These are phyloP conservation scores for Podarcis lilfordi DNA, from an alignment of 2,797 vertebrate genomes.

Conservation along the genomic window DNA sequence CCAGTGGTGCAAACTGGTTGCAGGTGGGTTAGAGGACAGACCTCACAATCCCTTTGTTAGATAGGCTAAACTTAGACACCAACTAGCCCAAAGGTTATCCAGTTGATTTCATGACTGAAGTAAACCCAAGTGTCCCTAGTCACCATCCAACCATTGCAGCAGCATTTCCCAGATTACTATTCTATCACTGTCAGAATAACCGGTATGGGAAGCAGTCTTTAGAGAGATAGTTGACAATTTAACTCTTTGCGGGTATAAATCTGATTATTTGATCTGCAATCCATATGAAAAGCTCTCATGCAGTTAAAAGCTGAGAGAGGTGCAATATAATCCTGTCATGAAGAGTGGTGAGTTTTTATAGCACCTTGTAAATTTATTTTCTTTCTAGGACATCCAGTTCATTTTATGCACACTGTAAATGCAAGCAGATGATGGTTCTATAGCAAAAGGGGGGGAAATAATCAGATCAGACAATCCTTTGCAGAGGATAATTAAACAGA, in stretches of 20 bases:
- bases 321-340: background rate
- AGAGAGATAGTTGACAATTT: background rate
- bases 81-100: no score
- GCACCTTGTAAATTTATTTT: background rate
- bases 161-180: no score
- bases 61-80: no score
- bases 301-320: background rate
- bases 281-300: slow-evolving; percentile 2
- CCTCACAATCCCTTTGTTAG: no score
- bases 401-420: slow-evolving; percentile 29
- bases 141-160: no score
- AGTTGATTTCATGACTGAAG: background rate
- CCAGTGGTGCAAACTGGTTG: no score
- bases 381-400: background rate
- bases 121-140: no score
- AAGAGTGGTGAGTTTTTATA: slow-evolving; percentile 19
- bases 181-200: no score
- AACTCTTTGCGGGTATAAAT: slow-evolving; percentile 19
- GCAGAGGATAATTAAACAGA: no score
- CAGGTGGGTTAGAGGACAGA: no score
- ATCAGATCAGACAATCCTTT: slow-evolving; percentile 1
- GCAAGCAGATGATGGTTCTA: slow-evolving; percentile 1
- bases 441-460: background rate
- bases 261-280: slow-evolving; percentile 27
- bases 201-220: background rate